Percentiles rank a stretch among this genome's conserved stretches.
Conservation (phyloP, 2,888 invertebrate species). For the Rhorus exstirpatorius region DNA sequence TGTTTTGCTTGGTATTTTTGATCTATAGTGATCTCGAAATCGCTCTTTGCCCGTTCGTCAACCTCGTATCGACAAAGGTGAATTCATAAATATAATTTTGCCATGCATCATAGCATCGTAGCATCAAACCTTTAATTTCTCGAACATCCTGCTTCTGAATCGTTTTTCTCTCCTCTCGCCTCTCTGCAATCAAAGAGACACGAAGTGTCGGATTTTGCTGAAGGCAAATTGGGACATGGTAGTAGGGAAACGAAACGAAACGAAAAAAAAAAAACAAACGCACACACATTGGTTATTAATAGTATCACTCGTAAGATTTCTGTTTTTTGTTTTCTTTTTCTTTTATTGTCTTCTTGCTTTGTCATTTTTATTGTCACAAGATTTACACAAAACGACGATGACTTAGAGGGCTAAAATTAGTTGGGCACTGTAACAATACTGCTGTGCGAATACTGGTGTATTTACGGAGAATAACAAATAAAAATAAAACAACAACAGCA, state of each 20-base stretch:
- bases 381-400: conserved; percentile 41
- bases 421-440: conserved; percentile 51
- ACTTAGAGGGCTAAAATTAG: conserved; percentile 56
- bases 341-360: conserved; percentile 10
- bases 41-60: conserved; percentile 39
- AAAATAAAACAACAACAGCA: conserved; percentile 69
- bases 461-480: conserved; percentile 43
- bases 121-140: conserved; percentile 85
- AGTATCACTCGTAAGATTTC: conserved; percentile 42
- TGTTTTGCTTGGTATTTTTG: not conserved
- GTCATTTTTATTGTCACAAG: conserved; percentile 29
- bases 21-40: conserved; percentile 18
- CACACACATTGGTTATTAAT: conserved; percentile 50
- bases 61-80: conserved; percentile 64
- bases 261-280: conserved; percentile 38
- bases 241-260: conserved; percentile 58
- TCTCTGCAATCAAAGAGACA: conserved; percentile 81
- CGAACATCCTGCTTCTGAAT: conserved; percentile 84
- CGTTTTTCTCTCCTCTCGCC: conserved; percentile 81
- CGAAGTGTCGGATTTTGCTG: conserved; percentile 66
- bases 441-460: conserved; percentile 44
- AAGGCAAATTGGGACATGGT: conserved; percentile 55
- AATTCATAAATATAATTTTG: conserved; percentile 65
- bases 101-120: conserved; percentile 80
- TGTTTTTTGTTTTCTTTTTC: conserved; percentile 34